Percentiles rank a stretch among this genome's conserved stretches.
These are phyloP conservation scores for Tragelaphus buxtoni DNA, from an alignment of 2,113 vertebrate species.

Conservation along the genomic window DNA sequence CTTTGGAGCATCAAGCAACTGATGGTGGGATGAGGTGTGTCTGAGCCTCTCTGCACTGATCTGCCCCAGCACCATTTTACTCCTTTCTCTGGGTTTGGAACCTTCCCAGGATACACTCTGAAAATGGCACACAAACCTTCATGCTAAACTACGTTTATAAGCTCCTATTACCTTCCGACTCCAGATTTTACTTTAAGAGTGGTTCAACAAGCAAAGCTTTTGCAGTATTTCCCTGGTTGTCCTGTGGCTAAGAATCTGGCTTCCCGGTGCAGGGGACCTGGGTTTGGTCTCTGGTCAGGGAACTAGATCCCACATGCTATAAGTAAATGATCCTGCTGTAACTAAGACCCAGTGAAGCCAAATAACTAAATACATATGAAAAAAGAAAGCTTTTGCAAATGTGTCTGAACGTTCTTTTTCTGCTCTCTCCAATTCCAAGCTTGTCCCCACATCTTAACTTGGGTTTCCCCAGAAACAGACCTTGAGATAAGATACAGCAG, in stretches of 20 bases:
- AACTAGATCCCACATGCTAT: neutral
- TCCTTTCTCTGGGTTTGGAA: neutral
- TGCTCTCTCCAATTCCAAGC: neutral
- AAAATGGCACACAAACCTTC: neutral
- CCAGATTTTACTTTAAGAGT: neutral
- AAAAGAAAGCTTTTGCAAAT: neutral
- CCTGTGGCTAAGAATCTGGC: neutral
- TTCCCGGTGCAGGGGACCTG: neutral
- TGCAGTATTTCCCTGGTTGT: neutral
- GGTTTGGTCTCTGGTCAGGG: neutral
- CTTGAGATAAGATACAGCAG: neutral
- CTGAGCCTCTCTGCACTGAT: accelerated
- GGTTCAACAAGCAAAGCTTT: neutral
- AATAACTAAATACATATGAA: neutral
- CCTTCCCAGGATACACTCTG: neutral
- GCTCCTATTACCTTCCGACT: no score
- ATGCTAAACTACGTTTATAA: neutral
- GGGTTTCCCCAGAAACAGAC: neutral
- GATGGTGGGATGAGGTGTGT: neutral
- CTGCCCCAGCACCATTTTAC: neutral
- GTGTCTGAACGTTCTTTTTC: neutral
- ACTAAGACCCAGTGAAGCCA: neutral
- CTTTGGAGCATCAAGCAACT: neutral
- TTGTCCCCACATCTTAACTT: neutral
- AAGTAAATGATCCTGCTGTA: neutral